phyloP scores from a whole-genome alignment of 2,888 invertebrate genomes.

The Polia nebulosa region DNA sequence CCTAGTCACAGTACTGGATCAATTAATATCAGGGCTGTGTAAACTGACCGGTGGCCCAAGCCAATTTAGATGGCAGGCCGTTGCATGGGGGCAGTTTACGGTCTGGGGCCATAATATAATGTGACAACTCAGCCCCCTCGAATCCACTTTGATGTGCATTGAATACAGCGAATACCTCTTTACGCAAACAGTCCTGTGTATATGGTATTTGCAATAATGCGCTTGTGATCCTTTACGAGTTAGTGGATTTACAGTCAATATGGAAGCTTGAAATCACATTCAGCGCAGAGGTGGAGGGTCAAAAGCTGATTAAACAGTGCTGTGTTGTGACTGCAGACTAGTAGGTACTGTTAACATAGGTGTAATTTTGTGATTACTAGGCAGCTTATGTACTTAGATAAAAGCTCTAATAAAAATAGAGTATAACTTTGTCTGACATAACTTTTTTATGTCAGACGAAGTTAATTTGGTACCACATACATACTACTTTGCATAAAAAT shows the following conservation, averaged over 20 bases:
- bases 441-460: no score
- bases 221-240: constrained; percentile 15
- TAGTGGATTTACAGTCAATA: constrained; percentile 28
- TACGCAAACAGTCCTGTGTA: constrained; percentile 13
- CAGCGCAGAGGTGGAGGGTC: constrained; percentile 15
- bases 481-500: no score
- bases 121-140: constrained; percentile 29
- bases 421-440: no score
- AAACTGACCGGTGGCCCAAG: constrained; percentile 2
- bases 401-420: no score
- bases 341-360: neutral
- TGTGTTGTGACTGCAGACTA: neutral
- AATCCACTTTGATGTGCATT: constrained; percentile 36
- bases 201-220: constrained; percentile 38
- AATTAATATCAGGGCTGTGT: constrained; percentile 29
- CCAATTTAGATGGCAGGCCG: constrained; percentile 20
- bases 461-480: rapidly evolving
- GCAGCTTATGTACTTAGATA: neutral
- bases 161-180: constrained; percentile 10
- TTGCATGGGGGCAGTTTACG: constrained; percentile 1
- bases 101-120: constrained; percentile 33
- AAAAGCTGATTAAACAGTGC: constrained; percentile 24
- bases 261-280: constrained; percentile 38
- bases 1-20: constrained; percentile 4
- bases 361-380: neutral